Base-by-base conservation (phyloP, 2,113 vertebrate genomes). In the Procapra przewalskii region DNA sequence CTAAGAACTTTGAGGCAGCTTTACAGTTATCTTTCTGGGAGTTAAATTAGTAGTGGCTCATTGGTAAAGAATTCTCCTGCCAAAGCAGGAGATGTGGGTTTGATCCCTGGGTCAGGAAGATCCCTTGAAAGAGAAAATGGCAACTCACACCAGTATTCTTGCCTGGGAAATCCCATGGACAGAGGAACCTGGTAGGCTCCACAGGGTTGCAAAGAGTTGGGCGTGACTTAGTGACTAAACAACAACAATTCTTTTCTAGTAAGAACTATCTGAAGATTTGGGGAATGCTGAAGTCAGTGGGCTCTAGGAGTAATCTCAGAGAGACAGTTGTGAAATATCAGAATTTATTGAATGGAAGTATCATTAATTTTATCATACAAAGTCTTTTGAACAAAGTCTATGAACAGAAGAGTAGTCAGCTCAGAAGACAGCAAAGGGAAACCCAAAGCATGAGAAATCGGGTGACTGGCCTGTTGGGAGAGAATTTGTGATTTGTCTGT, bases 201-300 rank as follows among this genome's bases (percentile, higher is more conserved):
- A 71, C 4, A 5, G 64, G 19, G n/a, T 36, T 36, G n/a, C 19
- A 36, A 36, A 36, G 64, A 36, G 19, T 12, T 36, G n/a, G 64
- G 64, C 19, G 3, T 36, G 64, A 36, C 64, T 71, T 71, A 71
- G n/a, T 71, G 64, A 71, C n/a, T 36, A 36, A 67, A 36, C 90
- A 60, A 93, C 88, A 92, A 31, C 8, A 25, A 11, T 96, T 87
- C 14, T 79, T 88, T 92, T 81, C 59, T 91, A 84, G 25, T 94
- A 91, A 96, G 23, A 89, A 82, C 90, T 87, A 81, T 87, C 52
- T 89, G 92, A 89, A 90, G 43, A 83, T 77, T 86, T 97, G 77
- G 4, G 9, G 19, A 89, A 59, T 89, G 23, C 31, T 93, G n/a
- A 89, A 93, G 87, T 84, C 27, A 29, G 55, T 96, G 48, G 94